Evolutionary conservation across 1,140 invertebrate genomes (phyloP).

Genomic region (Dufourea novaeangliae): DNA sequence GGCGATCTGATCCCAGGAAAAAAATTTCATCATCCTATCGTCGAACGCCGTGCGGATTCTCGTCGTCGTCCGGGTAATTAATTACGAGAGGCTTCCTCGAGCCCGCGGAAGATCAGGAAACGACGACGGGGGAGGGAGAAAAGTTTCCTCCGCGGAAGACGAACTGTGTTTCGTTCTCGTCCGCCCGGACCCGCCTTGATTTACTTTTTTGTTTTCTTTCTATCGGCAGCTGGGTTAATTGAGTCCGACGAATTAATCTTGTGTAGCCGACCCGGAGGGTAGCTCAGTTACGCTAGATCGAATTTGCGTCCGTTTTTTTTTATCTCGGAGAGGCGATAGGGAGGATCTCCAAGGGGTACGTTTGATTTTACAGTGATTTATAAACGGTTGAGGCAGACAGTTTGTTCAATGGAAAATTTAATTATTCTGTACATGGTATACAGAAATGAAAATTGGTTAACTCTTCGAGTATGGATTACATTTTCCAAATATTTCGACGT

Average conservation of each 20-base stretch:
- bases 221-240: neutral
- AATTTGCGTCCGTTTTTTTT: neutral
- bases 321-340: too few species aligned
- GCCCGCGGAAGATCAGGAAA: neutral
- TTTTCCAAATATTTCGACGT: too few species aligned
- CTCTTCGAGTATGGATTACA: too few species aligned
- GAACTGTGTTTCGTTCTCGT: neutral
- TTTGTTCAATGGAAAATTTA: too few species aligned
- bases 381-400: too few species aligned
- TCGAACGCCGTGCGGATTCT: neutral
- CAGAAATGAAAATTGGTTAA: too few species aligned
- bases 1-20: neutral
- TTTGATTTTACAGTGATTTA: too few species aligned
- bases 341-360: too few species aligned
- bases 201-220: neutral
- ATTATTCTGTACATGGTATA: too few species aligned
- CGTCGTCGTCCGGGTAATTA: neutral
- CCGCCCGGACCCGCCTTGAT: neutral
- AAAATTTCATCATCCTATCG: neutral
- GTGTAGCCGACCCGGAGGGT: neutral
- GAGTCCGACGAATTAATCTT: constrained; percentile 6
- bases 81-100: constrained; percentile 1
- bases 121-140: neutral
- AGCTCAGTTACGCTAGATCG: neutral
- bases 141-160: neutral